These are phyloP conservation scores for Grantiella picta DNA, from an alignment of 2,113 vertebrate species.

Conservation along the genomic window DNA sequence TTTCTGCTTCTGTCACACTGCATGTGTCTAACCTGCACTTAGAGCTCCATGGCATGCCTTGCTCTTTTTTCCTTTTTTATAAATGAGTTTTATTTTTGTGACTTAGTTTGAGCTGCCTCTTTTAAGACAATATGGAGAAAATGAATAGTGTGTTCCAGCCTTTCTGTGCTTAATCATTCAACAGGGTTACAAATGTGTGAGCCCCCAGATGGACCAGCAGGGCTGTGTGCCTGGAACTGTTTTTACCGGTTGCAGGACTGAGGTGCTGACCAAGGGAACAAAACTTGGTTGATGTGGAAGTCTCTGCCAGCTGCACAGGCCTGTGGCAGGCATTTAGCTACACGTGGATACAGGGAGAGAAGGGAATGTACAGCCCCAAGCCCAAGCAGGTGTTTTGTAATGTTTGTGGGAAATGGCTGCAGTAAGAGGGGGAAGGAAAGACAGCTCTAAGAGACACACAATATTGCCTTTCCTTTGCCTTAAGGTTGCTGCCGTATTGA, in stretches of 20 bases:
- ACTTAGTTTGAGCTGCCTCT: neutral
- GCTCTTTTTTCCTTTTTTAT: neutral
- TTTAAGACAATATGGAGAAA: neutral
- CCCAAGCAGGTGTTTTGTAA: neutral
- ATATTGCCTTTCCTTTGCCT: neutral
- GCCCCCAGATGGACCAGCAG: neutral
- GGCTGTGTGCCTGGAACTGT: neutral
- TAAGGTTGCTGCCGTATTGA: neutral
- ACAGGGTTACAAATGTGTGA: neutral
- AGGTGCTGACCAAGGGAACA: neutral
- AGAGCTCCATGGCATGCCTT: neutral
- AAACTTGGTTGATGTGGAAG: neutral
- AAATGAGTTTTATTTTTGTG: neutral
- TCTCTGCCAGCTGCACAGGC: neutral
- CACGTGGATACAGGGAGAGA: fast-evolving
- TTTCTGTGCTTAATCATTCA: neutral
- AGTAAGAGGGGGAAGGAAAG: neutral
- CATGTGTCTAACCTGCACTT: neutral
- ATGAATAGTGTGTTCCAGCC: neutral
- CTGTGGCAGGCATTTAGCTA: neutral
- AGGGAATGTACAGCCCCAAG: neutral
- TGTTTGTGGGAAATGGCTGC: neutral
- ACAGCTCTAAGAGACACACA: fast-evolving
- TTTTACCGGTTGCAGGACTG: neutral
- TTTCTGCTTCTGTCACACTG: neutral